These are phyloP conservation scores for Hedya salicella DNA, from an alignment of 2,888 invertebrate genomes.

Conservation along the genomic window DNA sequence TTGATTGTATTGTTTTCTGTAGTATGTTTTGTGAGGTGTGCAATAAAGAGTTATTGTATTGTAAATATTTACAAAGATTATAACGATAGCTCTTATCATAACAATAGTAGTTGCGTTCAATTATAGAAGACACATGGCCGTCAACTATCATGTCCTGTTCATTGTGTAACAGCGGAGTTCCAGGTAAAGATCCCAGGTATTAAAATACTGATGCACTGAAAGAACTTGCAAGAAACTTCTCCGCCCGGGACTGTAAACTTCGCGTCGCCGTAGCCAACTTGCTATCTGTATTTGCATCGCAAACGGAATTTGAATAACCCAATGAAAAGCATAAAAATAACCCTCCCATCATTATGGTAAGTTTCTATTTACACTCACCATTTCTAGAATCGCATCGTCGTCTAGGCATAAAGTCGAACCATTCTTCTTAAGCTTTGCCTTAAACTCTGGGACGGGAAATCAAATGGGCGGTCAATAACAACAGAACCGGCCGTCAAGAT, in stretches of 20 bases:
- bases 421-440: neutral
- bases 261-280: constrained; percentile 43
- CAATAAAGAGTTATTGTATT: no score
- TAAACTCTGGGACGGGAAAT: constrained; percentile 14
- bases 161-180: neutral
- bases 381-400: neutral
- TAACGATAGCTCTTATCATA: no score
- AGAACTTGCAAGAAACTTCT: constrained; percentile 54
- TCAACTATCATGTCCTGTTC: constrained; percentile 1
- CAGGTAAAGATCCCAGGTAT: neutral
- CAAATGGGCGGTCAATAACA: constrained; percentile 26
- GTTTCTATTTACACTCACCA: neutral
- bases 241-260: constrained; percentile 54
- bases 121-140: neutral
- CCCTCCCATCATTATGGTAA: neutral
- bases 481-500: constrained; percentile 8
- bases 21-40: no score
- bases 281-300: constrained; percentile 30
- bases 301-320: constrained; percentile 23
- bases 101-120: neutral
- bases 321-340: constrained; percentile 20
- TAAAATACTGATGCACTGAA: constrained; percentile 47
- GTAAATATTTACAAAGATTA: no score
- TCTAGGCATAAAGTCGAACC: neutral
- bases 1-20: no score